Conservation (phyloP, 2,888 invertebrate genomes). For the Dicyrtomina minuta region DNA sequence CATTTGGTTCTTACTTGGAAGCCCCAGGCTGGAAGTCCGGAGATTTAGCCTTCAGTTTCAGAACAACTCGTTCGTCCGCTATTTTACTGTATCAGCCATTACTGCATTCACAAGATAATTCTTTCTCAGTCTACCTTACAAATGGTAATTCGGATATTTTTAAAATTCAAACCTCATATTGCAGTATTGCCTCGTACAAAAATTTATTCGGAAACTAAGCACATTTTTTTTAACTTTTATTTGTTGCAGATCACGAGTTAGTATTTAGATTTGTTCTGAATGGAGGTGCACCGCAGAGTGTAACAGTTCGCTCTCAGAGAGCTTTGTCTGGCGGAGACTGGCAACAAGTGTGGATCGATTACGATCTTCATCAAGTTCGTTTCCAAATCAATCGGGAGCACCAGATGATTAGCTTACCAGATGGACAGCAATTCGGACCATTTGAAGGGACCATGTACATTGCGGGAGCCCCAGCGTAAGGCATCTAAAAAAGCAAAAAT, state of each 20-base stretch:
- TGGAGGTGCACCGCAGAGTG: constrained; percentile 76
- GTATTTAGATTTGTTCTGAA: constrained; percentile 87
- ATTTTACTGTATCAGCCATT: constrained; percentile 88
- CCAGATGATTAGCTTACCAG: constrained; percentile 73
- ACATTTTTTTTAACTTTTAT: constrained; percentile 6
- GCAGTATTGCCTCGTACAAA: no score
- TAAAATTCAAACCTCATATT: no score
- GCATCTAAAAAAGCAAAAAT: constrained; percentile 52
- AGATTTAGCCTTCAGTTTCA: constrained; percentile 87
- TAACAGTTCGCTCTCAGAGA: constrained; percentile 78
- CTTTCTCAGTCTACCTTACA: constrained; percentile 86
- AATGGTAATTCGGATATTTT: constrained; percentile 59
- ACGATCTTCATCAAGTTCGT: constrained; percentile 87
- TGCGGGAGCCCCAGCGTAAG: constrained; percentile 87
- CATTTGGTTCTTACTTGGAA: constrained; percentile 87
- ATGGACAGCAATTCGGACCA: constrained; percentile 86
- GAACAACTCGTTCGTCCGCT: constrained; percentile 86
- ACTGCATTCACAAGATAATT: constrained; percentile 82
- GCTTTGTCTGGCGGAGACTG: constrained; percentile 89
- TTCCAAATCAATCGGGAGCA: constrained; percentile 90
- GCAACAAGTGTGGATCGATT: constrained; percentile 93
- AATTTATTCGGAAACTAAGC: not conserved
- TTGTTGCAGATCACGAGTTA: constrained; percentile 70
- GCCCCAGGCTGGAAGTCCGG: constrained; percentile 92
- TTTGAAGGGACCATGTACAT: constrained; percentile 93